Evolutionary conservation across 2,888 invertebrate species (phyloP), one percentile per base, ranked within the genome.

Genomic region (Hydropsyche betteni): DNA sequence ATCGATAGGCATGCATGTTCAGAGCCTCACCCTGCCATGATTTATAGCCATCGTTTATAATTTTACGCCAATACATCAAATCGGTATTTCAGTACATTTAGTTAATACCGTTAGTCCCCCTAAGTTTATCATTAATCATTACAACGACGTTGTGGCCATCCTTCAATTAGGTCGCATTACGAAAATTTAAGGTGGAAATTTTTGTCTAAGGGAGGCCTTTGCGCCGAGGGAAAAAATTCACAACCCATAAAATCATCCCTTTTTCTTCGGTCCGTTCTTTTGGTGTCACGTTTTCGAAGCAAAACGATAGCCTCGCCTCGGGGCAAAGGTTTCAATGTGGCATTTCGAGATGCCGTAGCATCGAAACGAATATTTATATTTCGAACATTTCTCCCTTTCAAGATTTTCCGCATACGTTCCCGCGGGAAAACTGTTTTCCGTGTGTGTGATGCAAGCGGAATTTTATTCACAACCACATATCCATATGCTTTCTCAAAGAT

Each of bases 31-130:
- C 8, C 24, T 24, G 24, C 24, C 64, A 36, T 64, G 64, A 64
- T 64, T 64, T 64, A 64, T 55, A 55, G 55, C 55, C 16, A 16
- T 64, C 64, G 64, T 64, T 64, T 64, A 64, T 64, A 64, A 64
- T 64, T 64, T 64, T 36, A 64, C 64, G 64, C 24, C 34, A 24
- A 64, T 64, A 64, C 36, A 64, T 64, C 64, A 64, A 64, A 64
- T 36, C 7, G 64, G 12, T n/a, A 64, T 64, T 58, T 58, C 14
- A 14, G 7, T 8, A 24, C 58, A 16, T 16, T 24, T 24, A 24
- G 64, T 64, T 64, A 36, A 34, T 36, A 33, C 34, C 64, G 34
- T 33, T 64, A 34, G 34, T 8, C 10, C 24, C 64, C 36, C 64
- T 36, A 34, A 58, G 8, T 55, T 44, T 4, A 44, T 44, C 44